phyloP scores from a whole-genome alignment of 1,140 invertebrate genomes.

The Phthorimaea operculella region DNA sequence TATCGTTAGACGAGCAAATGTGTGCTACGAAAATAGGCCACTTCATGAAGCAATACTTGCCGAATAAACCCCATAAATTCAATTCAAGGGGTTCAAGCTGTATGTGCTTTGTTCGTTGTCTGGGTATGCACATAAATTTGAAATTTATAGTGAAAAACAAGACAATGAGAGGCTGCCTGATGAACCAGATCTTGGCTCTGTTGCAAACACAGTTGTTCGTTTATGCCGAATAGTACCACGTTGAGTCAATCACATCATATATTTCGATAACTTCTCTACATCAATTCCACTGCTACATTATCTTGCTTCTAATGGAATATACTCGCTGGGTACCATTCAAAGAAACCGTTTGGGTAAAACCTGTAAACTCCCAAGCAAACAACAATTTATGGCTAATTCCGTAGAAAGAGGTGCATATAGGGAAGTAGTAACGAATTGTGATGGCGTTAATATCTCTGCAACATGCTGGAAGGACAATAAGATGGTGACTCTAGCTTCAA shows the following conservation, averaged over 20 bases:
- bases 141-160: constrained; percentile 1
- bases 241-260: constrained; percentile 10
- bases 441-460: constrained; percentile 13
- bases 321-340: constrained; percentile 11
- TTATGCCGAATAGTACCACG: constrained; percentile 7
- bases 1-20: constrained; percentile 2
- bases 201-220: constrained; percentile 9
- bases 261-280: constrained; percentile 19
- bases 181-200: constrained; percentile 8
- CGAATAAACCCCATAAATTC: constrained; percentile 3
- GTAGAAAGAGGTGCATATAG: constrained; percentile 10
- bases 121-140: constrained; percentile 9
- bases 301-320: constrained; percentile 8
- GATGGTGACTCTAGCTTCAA: constrained; percentile 30
- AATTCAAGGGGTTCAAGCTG: constrained; percentile 4
- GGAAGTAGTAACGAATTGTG: constrained; percentile 5
- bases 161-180: neutral
- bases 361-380: constrained; percentile 5
- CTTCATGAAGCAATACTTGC: constrained; percentile 1
- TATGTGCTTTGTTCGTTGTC: constrained; percentile 4
- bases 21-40: too few species aligned
- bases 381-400: constrained; percentile 8
- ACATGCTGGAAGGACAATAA: constrained; percentile 29
- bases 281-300: constrained; percentile 13
- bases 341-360: constrained; percentile 12